These are phyloP conservation scores for Coenobita brevimanus DNA, from an alignment of 1,140 invertebrate species.

Conservation along the genomic window DNA sequence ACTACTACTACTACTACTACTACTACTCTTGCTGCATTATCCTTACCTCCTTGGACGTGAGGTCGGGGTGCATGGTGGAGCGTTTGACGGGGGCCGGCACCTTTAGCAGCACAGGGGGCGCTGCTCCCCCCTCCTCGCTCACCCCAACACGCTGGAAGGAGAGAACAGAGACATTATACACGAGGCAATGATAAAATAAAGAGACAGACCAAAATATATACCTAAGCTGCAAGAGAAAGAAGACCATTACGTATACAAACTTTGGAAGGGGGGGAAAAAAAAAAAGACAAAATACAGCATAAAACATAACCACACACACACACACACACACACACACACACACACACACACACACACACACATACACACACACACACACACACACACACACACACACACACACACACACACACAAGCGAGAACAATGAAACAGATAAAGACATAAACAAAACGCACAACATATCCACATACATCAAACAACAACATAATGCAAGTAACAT, in stretches of 20 bases:
- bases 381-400: too few relatives aligned
- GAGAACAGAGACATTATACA: too few relatives aligned
- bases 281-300: background rate
- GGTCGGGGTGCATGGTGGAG: slow-evolving; percentile 65
- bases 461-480: too few relatives aligned
- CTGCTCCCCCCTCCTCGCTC: slow-evolving; percentile 36
- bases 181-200: too few relatives aligned
- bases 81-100: slow-evolving; percentile 50
- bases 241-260: background rate
- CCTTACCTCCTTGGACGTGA: slow-evolving; percentile 64
- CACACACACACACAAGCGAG: too few relatives aligned
- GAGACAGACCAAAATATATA: too few relatives aligned
- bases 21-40: background rate
- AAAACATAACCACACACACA: too few relatives aligned
- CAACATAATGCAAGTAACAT: too few relatives aligned
- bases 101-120: slow-evolving; percentile 53
- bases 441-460: too few relatives aligned
- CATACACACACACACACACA: background rate
- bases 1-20: background rate
- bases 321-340: slow-evolving; percentile 15
- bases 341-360: slow-evolving; percentile 11
- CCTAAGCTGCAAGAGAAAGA: too few relatives aligned
- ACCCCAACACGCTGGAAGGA: slow-evolving; percentile 61
- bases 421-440: too few relatives aligned
- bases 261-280: too few relatives aligned